Percentiles rank a stretch among this genome's conserved stretches.
These are phyloP conservation scores for Drosophila kurseongensis DNA, from an alignment of 1,140 invertebrate genomes.

Conservation along the genomic window DNA sequence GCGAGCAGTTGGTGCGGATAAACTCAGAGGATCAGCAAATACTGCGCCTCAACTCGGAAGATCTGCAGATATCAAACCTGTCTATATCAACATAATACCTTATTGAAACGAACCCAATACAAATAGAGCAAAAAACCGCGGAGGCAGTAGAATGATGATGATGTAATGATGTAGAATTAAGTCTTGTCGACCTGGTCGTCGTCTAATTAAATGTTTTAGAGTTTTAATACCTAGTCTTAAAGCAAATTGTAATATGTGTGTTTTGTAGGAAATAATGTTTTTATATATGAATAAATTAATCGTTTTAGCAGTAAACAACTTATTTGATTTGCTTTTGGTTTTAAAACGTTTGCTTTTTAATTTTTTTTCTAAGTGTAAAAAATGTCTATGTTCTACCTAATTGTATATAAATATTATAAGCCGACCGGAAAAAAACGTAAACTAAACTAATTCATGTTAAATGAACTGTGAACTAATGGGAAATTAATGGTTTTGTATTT, in stretches of 20 bases:
- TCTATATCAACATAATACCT: constrained; percentile 81
- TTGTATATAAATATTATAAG: neutral
- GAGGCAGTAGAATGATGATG: constrained; percentile 5
- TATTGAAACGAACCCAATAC: constrained; percentile 9
- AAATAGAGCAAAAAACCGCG: neutral
- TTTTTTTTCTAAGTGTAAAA: neutral
- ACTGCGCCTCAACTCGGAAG: constrained; percentile 84
- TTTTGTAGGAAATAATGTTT: constrained; percentile 60
- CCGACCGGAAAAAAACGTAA: no score
- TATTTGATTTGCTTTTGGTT: neutral
- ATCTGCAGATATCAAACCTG: constrained; percentile 81
- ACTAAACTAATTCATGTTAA: neutral
- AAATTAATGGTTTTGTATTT: neutral
- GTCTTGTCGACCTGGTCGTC: constrained; percentile 47
- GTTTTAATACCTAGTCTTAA: constrained; percentile 40
- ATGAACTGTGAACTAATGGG: neutral
- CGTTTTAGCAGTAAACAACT: constrained; percentile 60
- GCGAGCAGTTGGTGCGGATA: constrained; percentile 85
- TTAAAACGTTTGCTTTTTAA: neutral
- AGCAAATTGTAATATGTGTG: constrained; percentile 67
- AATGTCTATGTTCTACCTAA: neutral
- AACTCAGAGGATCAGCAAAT: constrained; percentile 85
- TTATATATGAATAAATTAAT: constrained; percentile 71
- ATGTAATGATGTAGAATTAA: constrained; percentile 28
- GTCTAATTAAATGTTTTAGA: constrained; percentile 58